Evolutionary conservation across 2,888 invertebrate genomes (phyloP).

Genomic region (Thelaira solivaga): DNA sequence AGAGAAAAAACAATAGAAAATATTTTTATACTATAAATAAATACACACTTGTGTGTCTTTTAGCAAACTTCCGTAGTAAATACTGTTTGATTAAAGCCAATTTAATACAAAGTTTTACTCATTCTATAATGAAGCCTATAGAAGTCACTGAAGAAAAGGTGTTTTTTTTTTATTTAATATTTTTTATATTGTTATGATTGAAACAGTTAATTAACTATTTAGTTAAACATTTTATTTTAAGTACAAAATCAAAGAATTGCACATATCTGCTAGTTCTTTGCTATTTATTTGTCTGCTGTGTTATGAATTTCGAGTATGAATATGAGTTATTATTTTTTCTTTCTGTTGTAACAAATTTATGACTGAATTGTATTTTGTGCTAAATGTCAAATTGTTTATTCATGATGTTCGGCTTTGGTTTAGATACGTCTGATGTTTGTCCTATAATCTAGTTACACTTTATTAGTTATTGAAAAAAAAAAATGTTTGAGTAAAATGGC

Average conservation of each 20-base stretch:
- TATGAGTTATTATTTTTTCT: conserved; percentile 14
- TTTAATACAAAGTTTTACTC: too few species aligned
- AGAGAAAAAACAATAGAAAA: too few species aligned
- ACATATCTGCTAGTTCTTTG: conserved; percentile 1
- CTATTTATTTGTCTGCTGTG: neutral
- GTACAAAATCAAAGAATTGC: neutral
- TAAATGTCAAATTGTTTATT: conserved; percentile 54
- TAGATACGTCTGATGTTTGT: neutral
- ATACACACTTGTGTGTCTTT: too few species aligned
- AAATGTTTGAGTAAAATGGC: too few species aligned
- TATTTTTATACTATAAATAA: too few species aligned
- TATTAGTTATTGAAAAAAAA: neutral
- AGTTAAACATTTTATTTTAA: too few species aligned
- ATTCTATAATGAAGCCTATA: too few species aligned
- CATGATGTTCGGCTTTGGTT: conserved; percentile 32
- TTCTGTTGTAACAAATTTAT: conserved; percentile 14
- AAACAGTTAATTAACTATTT: neutral
- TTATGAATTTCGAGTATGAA: conserved; percentile 1
- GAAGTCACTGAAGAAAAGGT: too few species aligned
- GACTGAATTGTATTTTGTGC: conserved; percentile 37
- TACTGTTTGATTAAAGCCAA: too few species aligned
- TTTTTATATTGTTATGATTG: neutral
- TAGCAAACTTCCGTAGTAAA: too few species aligned
- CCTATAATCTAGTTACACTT: conserved; percentile 9
- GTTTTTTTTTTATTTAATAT: neutral